phyloP scores from a whole-genome alignment of 2,888 invertebrate species.

The Diplolepis rosae region DNA sequence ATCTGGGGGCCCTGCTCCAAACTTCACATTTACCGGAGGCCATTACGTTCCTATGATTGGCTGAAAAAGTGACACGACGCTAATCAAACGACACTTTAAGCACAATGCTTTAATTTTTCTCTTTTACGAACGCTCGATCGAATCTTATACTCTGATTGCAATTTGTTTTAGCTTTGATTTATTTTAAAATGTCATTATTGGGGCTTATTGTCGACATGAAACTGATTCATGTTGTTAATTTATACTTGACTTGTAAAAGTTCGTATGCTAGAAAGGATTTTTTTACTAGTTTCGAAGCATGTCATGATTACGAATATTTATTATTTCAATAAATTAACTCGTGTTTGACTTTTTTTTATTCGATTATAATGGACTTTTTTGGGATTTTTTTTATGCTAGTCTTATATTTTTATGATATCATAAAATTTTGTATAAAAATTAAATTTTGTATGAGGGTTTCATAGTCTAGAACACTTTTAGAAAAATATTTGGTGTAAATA shows the following conservation, averaged over 20 bases:
- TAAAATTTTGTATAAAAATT: too few species aligned
- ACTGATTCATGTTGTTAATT: conserved; percentile 66
- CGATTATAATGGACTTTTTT: too few species aligned
- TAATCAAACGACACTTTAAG: conserved; percentile 68
- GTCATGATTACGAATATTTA: too few species aligned
- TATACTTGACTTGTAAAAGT: conserved; percentile 68
- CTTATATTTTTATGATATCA: too few species aligned
- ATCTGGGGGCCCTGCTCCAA: conserved; percentile 76
- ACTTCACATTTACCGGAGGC: conserved; percentile 74
- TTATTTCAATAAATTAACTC: too few species aligned
- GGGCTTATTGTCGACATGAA: neutral
- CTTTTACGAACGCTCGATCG: neutral
- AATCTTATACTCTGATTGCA: neutral
- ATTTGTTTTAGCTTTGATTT: conserved; percentile 23
- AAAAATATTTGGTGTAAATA: too few species aligned
- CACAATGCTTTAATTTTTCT: conserved; percentile 31
- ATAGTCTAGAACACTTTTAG: too few species aligned
- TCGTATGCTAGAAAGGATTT: conserved; percentile 46
- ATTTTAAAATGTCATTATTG: neutral
- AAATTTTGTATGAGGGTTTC: too few species aligned
- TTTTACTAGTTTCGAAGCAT: too few species aligned
- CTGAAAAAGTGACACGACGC: conserved; percentile 69
- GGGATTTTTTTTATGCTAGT: too few species aligned
- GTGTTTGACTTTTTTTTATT: too few species aligned
- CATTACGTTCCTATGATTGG: conserved; percentile 79